Conservation (phyloP, 2,888 invertebrate genomes). For the Amphipyra tragopoginis region DNA sequence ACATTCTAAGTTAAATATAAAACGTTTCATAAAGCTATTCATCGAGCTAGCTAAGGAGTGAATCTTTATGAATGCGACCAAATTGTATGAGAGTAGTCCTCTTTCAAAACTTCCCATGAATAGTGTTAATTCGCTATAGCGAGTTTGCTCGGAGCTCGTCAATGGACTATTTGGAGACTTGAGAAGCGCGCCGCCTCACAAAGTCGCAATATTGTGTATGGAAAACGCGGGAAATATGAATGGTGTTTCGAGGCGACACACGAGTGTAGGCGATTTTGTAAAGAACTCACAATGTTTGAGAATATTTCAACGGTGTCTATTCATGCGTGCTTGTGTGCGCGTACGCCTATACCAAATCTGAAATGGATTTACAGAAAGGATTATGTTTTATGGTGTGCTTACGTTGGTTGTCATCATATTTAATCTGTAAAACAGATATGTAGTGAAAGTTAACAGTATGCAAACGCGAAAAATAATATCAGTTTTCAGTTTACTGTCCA, state of each 20-base stretch:
- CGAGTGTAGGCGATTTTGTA: constrained; percentile 79
- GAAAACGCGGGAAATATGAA: constrained; percentile 88
- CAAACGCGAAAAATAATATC: no score
- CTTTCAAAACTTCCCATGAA: constrained; percentile 89
- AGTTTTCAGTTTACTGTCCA: no score
- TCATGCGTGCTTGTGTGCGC: constrained; percentile 30
- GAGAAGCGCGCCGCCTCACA: constrained; percentile 80
- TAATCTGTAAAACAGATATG: neutral
- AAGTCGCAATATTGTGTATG: constrained; percentile 87
- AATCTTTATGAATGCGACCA: constrained; percentile 90
- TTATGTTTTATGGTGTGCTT: constrained; percentile 21
- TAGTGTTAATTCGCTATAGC: constrained; percentile 90
- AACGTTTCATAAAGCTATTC: constrained; percentile 87
- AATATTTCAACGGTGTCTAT: constrained; percentile 56
- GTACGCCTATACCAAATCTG: constrained; percentile 26
- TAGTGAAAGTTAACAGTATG: constrained; percentile 10
- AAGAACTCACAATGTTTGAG: constrained; percentile 61
- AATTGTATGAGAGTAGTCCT: constrained; percentile 90
- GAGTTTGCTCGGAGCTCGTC: constrained; percentile 88
- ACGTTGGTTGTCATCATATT: constrained; percentile 10
- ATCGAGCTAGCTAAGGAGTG: constrained; percentile 85
- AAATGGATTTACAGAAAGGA: constrained; percentile 40
- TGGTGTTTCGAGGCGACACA: constrained; percentile 74
- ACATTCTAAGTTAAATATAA: constrained; percentile 77
- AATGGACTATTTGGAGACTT: constrained; percentile 88